Evolutionary conservation across 2,888 invertebrate genomes (phyloP).

Genomic region (Eutolmus rufibarbis): DNA sequence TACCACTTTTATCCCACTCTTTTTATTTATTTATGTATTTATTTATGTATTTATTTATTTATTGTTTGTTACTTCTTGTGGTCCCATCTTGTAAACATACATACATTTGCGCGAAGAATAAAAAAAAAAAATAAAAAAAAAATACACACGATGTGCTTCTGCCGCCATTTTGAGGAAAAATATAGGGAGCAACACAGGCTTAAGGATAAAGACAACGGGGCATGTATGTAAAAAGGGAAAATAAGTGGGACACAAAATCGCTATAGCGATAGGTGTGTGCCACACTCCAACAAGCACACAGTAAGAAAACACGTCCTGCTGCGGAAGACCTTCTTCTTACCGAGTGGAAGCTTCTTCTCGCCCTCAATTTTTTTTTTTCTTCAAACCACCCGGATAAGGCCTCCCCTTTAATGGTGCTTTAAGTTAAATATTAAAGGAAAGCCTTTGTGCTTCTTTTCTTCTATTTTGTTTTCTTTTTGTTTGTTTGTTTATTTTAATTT

Average conservation of each 20-base stretch:
- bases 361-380: not conserved
- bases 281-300: not conserved
- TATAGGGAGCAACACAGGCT: conserved; percentile 25
- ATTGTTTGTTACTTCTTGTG: not conserved
- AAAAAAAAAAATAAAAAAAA: not conserved
- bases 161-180: conserved; percentile 33
- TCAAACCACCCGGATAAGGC: not conserved
- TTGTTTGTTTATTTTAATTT: conserved; percentile 11
- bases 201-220: conserved; percentile 24
- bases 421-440: conserved; percentile 22
- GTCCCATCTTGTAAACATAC: not conserved
- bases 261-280: not conserved
- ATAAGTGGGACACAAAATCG: conserved; percentile 17
- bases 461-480: not conserved
- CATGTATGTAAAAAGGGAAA: conserved; percentile 16
- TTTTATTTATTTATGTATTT: not conserved
- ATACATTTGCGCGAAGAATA: not conserved
- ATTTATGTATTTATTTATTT: not conserved
- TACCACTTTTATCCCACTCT: not conserved
- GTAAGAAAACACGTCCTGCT: conserved; percentile 25
- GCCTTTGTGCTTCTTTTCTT: not conserved
- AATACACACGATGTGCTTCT: conserved; percentile 10
- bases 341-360: conserved; percentile 6
- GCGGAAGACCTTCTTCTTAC: conserved; percentile 26
- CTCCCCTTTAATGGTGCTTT: conserved; percentile 23